Base-by-base conservation (phyloP, 2,888 invertebrate species). In the Achlya flavicornis region DNA sequence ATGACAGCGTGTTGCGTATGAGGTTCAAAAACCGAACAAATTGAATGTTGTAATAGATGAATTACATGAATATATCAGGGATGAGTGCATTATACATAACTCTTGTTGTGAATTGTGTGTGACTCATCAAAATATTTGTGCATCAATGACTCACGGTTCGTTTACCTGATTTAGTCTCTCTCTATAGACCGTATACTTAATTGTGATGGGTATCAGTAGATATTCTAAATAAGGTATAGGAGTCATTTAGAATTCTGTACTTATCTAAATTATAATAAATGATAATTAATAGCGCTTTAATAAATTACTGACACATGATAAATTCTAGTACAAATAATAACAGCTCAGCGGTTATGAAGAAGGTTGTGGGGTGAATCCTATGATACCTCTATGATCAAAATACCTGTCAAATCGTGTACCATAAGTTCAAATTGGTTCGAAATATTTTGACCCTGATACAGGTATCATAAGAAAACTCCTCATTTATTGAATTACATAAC, bases 131-230 rank as follows among this genome's bases (percentile, higher is more conserved):
- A 81, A 79, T 82, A 81, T 80, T 85, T 85, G 81, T 83, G 84
- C 77, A 76, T 69, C 74, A 65, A 72, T 90, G 88, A 90, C 71
- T 89, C 90, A 90, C 77, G 83, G 87, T 88, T 89, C 88, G 77
- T 87, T 88, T 84, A 87, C 89, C 89, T 86, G 76, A 64, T 72
- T 6, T 35, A 66, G 74, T 80, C 79, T 81, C 80, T 80, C 79
- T 81, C 80, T 81, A 78, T 79, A 73, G 80, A 80, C 81, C 80
- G 79, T 79, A 72, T 72, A 75, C 72, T 72, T 69, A 66, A 38
- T 38, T 72, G 64, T 67, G 64, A 61, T 70, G 58, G 63, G 66
- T 58, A 68, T 59, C 62, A 53, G 61, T n/a, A 46, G 46, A n/a
- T 71, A 71, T 71, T 70, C 64, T 65, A 64, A 70, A 35, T 64